A percentile compares a stretch with the other conserved stretches of the same genome.
These are phyloP conservation scores for Mustela lutreola DNA, from an alignment of 2,113 vertebrate genomes.

Conservation along the genomic window DNA sequence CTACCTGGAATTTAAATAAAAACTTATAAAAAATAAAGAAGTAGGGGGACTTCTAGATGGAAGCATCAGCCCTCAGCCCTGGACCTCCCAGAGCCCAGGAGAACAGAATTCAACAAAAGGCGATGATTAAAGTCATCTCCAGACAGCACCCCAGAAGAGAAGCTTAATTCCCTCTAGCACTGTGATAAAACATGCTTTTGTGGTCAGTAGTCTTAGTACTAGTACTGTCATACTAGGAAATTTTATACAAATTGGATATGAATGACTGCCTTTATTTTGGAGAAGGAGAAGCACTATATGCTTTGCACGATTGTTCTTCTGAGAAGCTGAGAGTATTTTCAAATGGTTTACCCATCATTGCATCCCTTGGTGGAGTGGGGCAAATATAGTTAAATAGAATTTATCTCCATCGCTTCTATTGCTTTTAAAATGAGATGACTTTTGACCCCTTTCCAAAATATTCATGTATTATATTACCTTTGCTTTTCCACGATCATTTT, in stretches of 20 bases:
- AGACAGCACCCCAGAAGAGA: not conserved
- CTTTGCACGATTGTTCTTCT: not conserved
- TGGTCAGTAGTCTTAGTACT: not conserved
- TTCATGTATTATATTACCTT: not conserved
- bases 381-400: not conserved
- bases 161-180: not conserved
- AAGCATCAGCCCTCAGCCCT: not conserved
- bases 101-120: not conserved
- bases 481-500: not conserved
- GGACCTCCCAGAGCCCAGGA: not conserved
- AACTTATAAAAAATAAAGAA: not conserved
- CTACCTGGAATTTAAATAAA: not conserved
- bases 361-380: not conserved
- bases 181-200: not conserved
- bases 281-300: not conserved
- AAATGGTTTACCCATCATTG: not conserved
- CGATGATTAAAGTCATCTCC: not conserved
- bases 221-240: not conserved
- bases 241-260: not conserved
- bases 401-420: not conserved
- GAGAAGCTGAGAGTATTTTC: constrained; percentile 8
- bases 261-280: not conserved
- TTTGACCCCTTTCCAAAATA: not conserved
- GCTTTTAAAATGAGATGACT: not conserved
- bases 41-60: not conserved